Evolutionary conservation across 2,888 invertebrate species (phyloP), one percentile per base, ranked within the genome.

Genomic region (Cheilosia vulpina): DNA sequence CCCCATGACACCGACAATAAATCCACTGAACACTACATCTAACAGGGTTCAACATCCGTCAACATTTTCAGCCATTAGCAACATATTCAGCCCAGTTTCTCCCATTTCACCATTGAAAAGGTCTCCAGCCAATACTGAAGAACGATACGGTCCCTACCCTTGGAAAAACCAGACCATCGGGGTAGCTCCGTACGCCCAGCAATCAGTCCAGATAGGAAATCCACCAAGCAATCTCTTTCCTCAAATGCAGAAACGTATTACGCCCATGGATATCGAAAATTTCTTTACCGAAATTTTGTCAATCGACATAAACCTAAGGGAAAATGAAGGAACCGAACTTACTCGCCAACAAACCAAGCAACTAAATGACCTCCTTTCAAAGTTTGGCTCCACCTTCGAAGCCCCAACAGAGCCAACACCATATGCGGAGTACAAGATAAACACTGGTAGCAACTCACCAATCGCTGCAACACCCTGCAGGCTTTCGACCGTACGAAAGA

Each of bases 321-420:
- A 55, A 9, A 34, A 69, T 57, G 69, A 69, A 69, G 57, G 13
- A 13, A 21, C 15, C 4, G 55, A 69, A 2, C 17, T 69, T 0
- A 43, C 3, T 15, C 1, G 5, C 1, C 7, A 31, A 6, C 17
- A 69, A 43, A 57, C 7, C 1, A 0, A n/a, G 6, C 9, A 31
- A 9, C 6, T 58, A 24, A 69, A 69, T 7, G 2, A 7, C 11
- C 21, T 58, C 7, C 9, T 69, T 2, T 19, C 4, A 19, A 19
- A 47, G 9, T 13, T 34, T 13, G n/a, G 41, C 11, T 11, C 43
- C 4, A 11, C 31, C 4, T 69, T 69, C 15, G 57, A 58, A 21
- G 5, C 31, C 1, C 47, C 17, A 17, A 17, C 17, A 3, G 34
- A 58, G 13, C 34, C 57, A 58, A 58, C 57, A 19, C 57, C 57